Conservation (phyloP, 2,113 vertebrate species). For the Lasiurus borealis region DNA sequence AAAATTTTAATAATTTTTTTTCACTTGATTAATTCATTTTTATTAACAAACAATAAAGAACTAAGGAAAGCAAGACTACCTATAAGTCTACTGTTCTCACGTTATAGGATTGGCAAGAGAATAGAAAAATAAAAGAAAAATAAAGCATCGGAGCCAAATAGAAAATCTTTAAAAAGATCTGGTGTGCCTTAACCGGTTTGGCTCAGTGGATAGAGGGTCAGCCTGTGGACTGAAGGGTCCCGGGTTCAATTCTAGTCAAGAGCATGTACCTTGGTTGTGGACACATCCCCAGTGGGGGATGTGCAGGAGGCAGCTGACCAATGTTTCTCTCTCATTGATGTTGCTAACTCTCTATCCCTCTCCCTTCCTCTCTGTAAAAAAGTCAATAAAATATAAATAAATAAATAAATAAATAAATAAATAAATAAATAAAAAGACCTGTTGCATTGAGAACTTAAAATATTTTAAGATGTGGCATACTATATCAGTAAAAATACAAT, state of each 20-base stretch:
- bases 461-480: not conserved
- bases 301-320: no score
- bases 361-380: no score
- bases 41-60: not conserved
- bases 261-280: no score
- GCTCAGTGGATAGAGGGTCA: no score
- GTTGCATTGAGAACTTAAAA: not conserved
- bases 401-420: no score
- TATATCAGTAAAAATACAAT: not conserved
- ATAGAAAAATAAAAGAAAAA: constrained; percentile 23
- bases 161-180: not conserved
- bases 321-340: no score
- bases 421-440: not conserved
- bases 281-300: no score
- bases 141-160: not conserved
- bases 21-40: not conserved
- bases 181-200: no score
- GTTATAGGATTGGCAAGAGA: not conserved
- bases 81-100: not conserved
- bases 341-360: no score
- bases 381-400: no score
- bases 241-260: no score
- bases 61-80: not conserved
- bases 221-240: no score
- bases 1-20: not conserved